Conservation (phyloP, 1,140 invertebrate genomes). For the Argopecten irradians region DNA sequence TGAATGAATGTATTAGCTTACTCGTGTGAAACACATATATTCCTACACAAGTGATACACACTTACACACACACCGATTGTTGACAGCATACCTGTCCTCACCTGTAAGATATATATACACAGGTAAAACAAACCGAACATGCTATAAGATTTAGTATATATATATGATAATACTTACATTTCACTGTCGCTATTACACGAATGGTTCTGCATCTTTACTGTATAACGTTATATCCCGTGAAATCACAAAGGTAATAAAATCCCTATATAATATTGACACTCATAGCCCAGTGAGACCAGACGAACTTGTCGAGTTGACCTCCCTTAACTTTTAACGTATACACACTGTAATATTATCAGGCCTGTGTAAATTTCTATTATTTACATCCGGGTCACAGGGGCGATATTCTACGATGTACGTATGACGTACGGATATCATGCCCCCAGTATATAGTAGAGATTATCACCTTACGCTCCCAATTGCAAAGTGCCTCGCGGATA, state of each 20-base stretch:
- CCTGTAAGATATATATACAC: background rate
- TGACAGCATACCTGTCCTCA: slow-evolving; percentile 6
- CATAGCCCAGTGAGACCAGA: background rate
- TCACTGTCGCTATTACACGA: slow-evolving; percentile 8
- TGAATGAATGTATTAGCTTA: background rate
- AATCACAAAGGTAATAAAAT: background rate
- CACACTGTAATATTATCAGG: background rate
- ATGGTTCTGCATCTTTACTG: background rate
- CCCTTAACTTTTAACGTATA: background rate
- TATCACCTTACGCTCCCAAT: background rate
- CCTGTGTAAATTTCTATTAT: background rate
- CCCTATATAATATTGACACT: background rate
- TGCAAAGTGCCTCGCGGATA: background rate
- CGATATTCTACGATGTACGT: too few species aligned
- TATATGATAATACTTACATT: background rate
- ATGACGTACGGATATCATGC: background rate
- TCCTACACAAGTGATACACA: background rate
- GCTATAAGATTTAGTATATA: background rate
- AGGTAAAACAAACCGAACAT: background rate
- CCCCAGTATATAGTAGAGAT: background rate
- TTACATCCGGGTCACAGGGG: background rate
- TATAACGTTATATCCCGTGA: background rate
- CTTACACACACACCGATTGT: background rate
- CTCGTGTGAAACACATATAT: background rate
- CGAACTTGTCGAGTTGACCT: background rate